Evolutionary conservation across 2,797 vertebrate genomes (phyloP), one percentile per base, ranked within the genome.

Genomic region (Synanceia verrucosa): DNA sequence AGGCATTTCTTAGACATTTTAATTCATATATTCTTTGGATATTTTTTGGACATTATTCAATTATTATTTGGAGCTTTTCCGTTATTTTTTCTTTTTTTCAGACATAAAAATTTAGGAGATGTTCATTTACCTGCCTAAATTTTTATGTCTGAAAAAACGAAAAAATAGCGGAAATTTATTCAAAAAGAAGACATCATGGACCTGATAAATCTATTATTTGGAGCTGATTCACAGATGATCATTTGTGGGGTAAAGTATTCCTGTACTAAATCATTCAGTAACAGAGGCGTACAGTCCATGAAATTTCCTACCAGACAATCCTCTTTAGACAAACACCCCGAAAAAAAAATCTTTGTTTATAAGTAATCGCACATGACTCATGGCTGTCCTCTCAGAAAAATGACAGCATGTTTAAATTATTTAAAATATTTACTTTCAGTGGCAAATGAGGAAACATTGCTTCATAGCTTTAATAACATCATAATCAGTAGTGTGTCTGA

Each of bases 371-470:
- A n/a, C n/a, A n/a, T n/a, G n/a, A n/a, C n/a, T n/a, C n/a, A n/a
- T n/a, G n/a, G n/a, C n/a, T n/a, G 31, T 65, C 50, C 52, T 52
- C 12, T 62, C 68, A 64, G n/a, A 13, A 55, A 43, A 70, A 5
- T 28, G 51, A 66, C 29, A 18, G 2, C 34, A 50, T 41, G 37
- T 41, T 41, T 18, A 2, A 41, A 41, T 41, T 0, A 21, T 28
- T 14, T 48, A 2, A 47, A 16, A 9, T 10, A 2, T 36, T 58
- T 46, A 31, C 39, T 65, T 48, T 41, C 6, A 36, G 33, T 1
- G 5, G 37, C 14, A 31, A 26, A 63, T 44, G 43, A 62, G 28
- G 34, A 47, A 14, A 14, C 3, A 5, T 14, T 28, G 37, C n/a
- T 41, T 41, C 16, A 6, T 9, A 41, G n/a, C 37, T 41, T 12